Base-by-base conservation (phyloP, 2,888 invertebrate genomes). In the Cloeon dipterum region DNA sequence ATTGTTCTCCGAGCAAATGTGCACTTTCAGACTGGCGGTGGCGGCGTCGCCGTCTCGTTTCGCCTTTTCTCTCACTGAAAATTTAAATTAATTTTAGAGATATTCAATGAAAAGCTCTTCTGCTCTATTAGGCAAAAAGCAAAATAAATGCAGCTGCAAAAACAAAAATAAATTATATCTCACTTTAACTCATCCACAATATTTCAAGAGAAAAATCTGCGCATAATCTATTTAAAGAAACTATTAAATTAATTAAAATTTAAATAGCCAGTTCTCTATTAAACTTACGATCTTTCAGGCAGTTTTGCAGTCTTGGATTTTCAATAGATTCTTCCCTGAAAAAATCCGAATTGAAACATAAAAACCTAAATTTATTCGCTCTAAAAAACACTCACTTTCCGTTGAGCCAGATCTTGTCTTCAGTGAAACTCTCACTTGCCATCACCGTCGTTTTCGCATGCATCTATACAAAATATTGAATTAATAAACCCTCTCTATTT, bases 1-100 rank as follows among this genome's bases (percentile, higher is more conserved):
- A 61, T 96, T 96, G 56, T 98, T 98, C 51, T 74, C 74, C 0
- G 88, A 88, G 52, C 77, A 79, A 47, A 88, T 73, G 46, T 74
- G 77, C 25, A 88, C 52, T 50, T 79, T 76, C 74, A 76, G 79
- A 13, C 63, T 55, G 8, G 70, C 51, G 41, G 65, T 59, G 40
- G 61, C 55, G 39, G 54, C 32, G 14, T 25, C 38, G 25, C 21
- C 35, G 17, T 26, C 35, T 20, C 11, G 20, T 18, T 21, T 34
- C 1, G 41, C 40, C 29, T 35, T 33, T 23, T 39, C 38, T 21
- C 40, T 33, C n/a, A 42, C 42, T 42, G 25, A 34, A 35, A 20
- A 34, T 17, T 35, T 23, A 39, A 5, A 34, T 20, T 8, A 11
- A 21, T n/a, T 20, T 18, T 18, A n/a, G n/a, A n/a, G n/a, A n/a